Percentiles rank a stretch among this genome's conserved stretches.
Conservation (phyloP, 2,113 vertebrate genomes). For the Ophthalmolycus amberensis region DNA sequence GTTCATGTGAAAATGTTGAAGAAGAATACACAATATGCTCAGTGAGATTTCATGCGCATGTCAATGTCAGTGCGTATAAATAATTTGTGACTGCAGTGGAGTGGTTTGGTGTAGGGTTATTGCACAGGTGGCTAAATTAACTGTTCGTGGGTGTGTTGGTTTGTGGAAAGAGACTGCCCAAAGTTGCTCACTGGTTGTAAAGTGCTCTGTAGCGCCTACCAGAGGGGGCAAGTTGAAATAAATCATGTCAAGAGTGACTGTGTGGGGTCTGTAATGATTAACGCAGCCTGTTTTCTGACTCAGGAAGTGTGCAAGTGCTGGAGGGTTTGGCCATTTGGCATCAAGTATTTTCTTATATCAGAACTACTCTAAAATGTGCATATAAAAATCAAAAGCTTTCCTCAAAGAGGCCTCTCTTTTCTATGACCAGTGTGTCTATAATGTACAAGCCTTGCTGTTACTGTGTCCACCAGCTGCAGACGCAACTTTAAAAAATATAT, state of each 20-base stretch:
- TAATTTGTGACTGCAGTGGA: neutral
- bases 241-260: neutral
- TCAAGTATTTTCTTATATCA: neutral
- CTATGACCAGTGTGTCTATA: neutral
- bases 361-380: neutral
- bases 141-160: neutral
- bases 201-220: conserved; percentile 3
- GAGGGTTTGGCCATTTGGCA: neutral
- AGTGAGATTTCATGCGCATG: neutral
- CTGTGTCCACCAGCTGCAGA: neutral
- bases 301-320: neutral
- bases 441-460: neutral
- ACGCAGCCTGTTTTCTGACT: neutral
- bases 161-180: neutral
- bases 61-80: neutral
- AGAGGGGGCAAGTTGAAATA: conserved; percentile 3
- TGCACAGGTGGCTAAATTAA: conserved; percentile 5
- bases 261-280: conserved; percentile 3
- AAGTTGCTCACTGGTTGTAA: neutral
- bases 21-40: neutral
- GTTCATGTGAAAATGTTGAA: neutral
- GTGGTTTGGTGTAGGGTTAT: neutral
- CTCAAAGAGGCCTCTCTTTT: neutral
- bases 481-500: neutral
- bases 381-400: neutral